Conservation (phyloP, 1,140 invertebrate species). For the Pseudachorutes palmiensis region DNA sequence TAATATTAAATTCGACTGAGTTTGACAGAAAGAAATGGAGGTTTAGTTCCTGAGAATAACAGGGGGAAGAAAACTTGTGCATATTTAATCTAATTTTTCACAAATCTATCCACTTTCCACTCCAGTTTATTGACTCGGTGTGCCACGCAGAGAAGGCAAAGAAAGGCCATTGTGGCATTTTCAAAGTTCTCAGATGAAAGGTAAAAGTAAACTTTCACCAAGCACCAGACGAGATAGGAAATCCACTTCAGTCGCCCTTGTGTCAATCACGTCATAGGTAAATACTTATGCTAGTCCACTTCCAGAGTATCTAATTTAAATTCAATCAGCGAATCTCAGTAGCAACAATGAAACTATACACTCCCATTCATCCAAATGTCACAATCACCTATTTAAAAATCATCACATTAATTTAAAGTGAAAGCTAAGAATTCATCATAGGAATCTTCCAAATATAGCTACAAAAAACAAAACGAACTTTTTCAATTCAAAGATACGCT, state of each 20-base stretch:
- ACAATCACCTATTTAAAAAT: too few species aligned
- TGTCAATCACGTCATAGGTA: background rate
- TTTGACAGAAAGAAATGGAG: background rate
- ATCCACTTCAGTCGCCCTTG: background rate
- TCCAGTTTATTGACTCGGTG: background rate
- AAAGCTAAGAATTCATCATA: too few species aligned
- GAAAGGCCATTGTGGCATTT: background rate
- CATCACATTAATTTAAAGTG: too few species aligned
- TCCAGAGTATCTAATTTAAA: slow-evolving; percentile 3
- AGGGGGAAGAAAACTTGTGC: background rate
- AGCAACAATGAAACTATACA: too few species aligned
- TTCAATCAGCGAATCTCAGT: slow-evolving; percentile 3
- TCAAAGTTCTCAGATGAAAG: background rate
- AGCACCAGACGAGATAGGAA: too few species aligned
- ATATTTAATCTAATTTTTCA: slow-evolving; percentile 2
- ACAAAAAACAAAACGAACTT: too few species aligned
- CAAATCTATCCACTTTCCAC: background rate
- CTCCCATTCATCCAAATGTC: too few species aligned
- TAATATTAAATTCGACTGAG: background rate
- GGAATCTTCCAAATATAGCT: too few species aligned
- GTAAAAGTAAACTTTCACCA: background rate
- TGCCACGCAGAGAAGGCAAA: background rate
- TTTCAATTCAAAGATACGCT: too few species aligned
- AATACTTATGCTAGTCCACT: background rate
- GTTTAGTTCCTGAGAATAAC: background rate